These are phyloP conservation scores for Acyrthosiphon pisum DNA, from an alignment of 1,140 invertebrate species.

Conservation along the genomic window DNA sequence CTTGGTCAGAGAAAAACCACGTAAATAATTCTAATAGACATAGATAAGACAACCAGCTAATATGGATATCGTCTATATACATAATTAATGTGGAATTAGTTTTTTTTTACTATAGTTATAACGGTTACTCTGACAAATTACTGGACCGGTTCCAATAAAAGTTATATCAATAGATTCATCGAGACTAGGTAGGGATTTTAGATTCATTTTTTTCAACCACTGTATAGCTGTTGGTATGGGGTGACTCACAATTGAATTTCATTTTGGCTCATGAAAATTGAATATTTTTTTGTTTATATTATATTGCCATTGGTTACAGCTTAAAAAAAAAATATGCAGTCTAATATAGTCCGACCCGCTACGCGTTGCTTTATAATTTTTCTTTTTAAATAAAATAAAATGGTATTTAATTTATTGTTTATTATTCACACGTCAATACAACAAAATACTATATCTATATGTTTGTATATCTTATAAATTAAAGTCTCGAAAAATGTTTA, in stretches of 20 bases:
- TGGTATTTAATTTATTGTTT: too few relatives aligned
- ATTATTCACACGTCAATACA: too few relatives aligned
- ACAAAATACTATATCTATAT: too few relatives aligned
- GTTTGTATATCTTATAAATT: too few relatives aligned
- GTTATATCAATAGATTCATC: not conserved
- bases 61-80: not conserved
- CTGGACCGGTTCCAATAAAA: not conserved
- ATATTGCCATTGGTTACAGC: not conserved
- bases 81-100: not conserved
- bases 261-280: not conserved
- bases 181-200: not conserved
- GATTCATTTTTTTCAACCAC: not conserved
- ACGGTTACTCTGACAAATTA: not conserved
- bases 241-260: not conserved
- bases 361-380: too few relatives aligned
- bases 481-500: too few relatives aligned
- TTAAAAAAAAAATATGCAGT: too few relatives aligned
- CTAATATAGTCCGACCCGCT: too few relatives aligned
- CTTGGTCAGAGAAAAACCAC: not conserved
- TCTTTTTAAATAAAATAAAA: too few relatives aligned
- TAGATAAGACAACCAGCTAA: not conserved
- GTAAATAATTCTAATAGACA: not conserved
- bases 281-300: not conserved
- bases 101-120: not conserved
- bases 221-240: not conserved